Conservation (phyloP, 2,888 invertebrate genomes). For the Metallyticus violacea region DNA sequence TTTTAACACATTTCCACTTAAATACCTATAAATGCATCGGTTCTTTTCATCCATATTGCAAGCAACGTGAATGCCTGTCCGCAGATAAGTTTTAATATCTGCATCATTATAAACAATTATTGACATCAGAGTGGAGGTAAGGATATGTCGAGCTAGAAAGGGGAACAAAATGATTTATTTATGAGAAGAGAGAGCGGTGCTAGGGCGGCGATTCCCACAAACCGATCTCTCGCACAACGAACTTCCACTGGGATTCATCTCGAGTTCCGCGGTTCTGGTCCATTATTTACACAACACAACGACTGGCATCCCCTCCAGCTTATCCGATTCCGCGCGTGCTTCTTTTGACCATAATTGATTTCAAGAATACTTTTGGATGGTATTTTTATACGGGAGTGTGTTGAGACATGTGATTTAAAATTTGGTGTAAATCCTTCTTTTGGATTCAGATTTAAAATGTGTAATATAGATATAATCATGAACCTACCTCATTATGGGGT, state of each 20-base stretch:
- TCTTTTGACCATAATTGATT: background rate
- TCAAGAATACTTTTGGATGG: background rate
- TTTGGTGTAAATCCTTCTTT: too few species aligned
- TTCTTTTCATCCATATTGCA: too few species aligned
- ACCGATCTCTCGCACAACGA: background rate
- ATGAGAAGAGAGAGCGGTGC: background rate
- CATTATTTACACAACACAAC: background rate
- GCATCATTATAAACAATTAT: background rate
- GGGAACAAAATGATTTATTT: background rate
- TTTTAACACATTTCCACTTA: too few species aligned
- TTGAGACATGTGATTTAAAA: too few species aligned
- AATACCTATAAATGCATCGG: too few species aligned
- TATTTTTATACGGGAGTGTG: background rate
- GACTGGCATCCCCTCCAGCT: background rate
- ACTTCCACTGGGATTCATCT: background rate
- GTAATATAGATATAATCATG: too few species aligned
- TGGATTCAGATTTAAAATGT: too few species aligned
- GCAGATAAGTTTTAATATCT: background rate
- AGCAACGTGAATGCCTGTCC: too few species aligned
- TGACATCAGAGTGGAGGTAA: too few species aligned
- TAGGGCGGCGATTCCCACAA: background rate
- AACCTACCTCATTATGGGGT: too few species aligned
- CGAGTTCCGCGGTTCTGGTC: background rate
- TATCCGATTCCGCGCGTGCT: background rate
- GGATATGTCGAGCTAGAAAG: too few species aligned